Conservation (phyloP, 2,888 invertebrate genomes). For the Drosophila kuntzei region DNA sequence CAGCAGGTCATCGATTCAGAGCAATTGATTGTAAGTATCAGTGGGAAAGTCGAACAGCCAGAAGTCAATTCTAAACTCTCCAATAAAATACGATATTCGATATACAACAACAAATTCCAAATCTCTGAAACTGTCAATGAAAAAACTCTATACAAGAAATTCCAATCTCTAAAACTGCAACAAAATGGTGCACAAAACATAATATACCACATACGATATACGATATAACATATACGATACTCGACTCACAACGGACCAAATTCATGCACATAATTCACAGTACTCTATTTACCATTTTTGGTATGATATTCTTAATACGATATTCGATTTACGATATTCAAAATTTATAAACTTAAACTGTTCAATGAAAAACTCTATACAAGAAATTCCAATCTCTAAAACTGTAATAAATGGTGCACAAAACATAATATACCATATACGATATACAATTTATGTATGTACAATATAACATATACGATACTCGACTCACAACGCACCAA, state of each 20-base stretch:
- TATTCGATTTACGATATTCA: conserved; percentile 4
- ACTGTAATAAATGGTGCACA: not conserved
- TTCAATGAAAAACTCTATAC: not conserved
- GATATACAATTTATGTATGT: no score
- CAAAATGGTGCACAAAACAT: conserved; percentile 2
- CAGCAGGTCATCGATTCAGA: conserved; percentile 83
- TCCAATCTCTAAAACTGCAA: not conserved
- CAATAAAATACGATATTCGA: conserved; percentile 17
- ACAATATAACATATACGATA: conserved; percentile 1
- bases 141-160: conserved; percentile 6
- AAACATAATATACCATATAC: not conserved
- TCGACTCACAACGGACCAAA: not conserved
- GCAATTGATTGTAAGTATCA: conserved; percentile 84
- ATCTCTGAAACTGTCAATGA: not conserved
- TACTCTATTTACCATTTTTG: not conserved
- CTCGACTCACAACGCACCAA: not conserved
- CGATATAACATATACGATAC: not conserved
- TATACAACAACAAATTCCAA: not conserved
- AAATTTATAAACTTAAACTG: no score
- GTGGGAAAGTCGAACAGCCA: no score
- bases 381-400: conserved; percentile 1
- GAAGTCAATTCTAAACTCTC: conserved; percentile 12
- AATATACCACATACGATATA: not conserved
- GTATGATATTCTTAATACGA: not conserved
- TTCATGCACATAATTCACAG: not conserved